Evolutionary conservation across 2,113 vertebrate species (phyloP), one percentile per base, ranked within the genome.

Genomic region (Entelurus aequoreus): DNA sequence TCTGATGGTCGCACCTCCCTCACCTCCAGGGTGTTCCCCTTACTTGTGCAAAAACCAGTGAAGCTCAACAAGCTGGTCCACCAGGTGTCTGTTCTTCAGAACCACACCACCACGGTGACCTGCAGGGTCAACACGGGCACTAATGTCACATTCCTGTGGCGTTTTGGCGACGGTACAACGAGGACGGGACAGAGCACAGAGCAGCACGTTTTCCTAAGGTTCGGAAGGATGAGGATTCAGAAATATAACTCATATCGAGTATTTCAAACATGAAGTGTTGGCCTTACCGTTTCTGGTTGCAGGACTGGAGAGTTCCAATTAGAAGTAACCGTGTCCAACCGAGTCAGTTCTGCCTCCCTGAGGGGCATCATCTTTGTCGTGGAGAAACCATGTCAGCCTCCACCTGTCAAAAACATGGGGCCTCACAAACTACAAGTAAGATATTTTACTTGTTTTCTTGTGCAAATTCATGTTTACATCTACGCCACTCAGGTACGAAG

Each of bases 391-490:
- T 95, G 93, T 80, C 87, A 84, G 38, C 93, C 93, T 38, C 93
- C 93, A 19, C 84, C 88, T 0, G 90, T 94, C 21, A 92, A 91
- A 82, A 92, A 90, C 78, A 89, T 92, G 90, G 93, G 92, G 14
- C 93, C 91, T 0, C 38, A 47, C 3, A 89, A 74, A 68, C 62
- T 93, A 6, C 90, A 93, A 91, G 92, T 94, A n/a, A 48, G 8
- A 7, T 13, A 6, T 8, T 28, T 8, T 10, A 2, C n/a, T 35
- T 12, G 16, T 59, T 11, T 5, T 12, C 14, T 38, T 12, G 36
- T 2, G 15, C 15, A 6, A 11, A 5, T 47, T 28, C 28, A 8
- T 42, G 1, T 28, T 47, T 10, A 21, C 0, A 6, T 8, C 14
- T 44, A 9, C 12, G 4, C 47, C 4, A 51, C 15, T 19, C 68